phyloP scores from a whole-genome alignment of 2,888 invertebrate genomes.

The Eupsilia transversa region DNA sequence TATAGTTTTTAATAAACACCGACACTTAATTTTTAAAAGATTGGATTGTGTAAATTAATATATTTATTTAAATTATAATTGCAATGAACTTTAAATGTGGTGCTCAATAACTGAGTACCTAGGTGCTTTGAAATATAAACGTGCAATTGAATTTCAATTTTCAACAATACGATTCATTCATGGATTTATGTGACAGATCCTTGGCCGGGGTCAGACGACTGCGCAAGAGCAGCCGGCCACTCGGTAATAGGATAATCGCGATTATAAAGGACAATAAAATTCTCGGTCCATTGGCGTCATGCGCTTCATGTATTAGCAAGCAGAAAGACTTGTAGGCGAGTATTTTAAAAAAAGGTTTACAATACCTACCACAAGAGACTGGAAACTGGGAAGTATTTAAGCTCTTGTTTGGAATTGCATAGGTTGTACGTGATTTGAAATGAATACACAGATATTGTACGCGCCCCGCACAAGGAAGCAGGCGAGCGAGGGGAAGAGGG shows the following conservation, averaged over 20 bases:
- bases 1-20: constrained; percentile 8
- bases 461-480: too few species aligned
- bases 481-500: too few species aligned
- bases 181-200: constrained; percentile 65
- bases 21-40: not conserved
- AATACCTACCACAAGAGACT: constrained; percentile 1
- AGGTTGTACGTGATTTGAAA: constrained; percentile 1
- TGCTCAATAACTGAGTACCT: constrained; percentile 17
- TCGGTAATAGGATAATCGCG: constrained; percentile 86
- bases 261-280: constrained; percentile 67
- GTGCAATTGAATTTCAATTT: constrained; percentile 35
- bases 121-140: constrained; percentile 40
- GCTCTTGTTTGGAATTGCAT: not conserved
- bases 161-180: constrained; percentile 61
- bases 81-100: not conserved
- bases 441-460: too few species aligned
- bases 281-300: constrained; percentile 59
- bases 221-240: constrained; percentile 62
- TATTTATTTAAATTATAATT: not conserved
- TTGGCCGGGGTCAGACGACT: constrained; percentile 66
- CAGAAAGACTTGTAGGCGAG: constrained; percentile 12
- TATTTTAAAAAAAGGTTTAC: constrained; percentile 23
- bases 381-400: constrained; percentile 8
- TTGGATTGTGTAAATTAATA: not conserved
- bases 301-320: constrained; percentile 31